Evolutionary conservation across 2,888 invertebrate genomes (phyloP), one percentile per base, ranked within the genome.

Genomic region (Eupithecia centaureata): DNA sequence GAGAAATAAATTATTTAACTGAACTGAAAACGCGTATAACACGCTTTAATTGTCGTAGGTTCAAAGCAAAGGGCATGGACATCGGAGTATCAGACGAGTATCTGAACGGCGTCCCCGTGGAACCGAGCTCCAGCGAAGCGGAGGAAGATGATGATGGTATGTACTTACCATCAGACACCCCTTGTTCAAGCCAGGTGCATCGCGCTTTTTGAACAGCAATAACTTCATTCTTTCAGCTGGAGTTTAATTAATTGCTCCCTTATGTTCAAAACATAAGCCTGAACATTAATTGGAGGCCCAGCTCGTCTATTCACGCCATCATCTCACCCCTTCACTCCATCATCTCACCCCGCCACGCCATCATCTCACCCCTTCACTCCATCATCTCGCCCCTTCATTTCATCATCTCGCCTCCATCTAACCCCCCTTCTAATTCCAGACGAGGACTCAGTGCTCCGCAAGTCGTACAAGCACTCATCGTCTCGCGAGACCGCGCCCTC

Each of bases 31-130:
- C 32, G 8, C 32, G 8, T 8, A 5, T 35, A 35, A 35, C 35
- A 15, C 8, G n/a, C 47, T 10, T 47, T 51, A 60, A 33, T 75
- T 72, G 57, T 80, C 75, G 0, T 79, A 96, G 96, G 87, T 96
- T 97, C 87, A 96, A 97, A 85, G 95, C 96, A 58, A 96, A 96
- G 90, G 96, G 96, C 15, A 96, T 96, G 96, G 96, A 96, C 76
- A 94, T 96, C 61, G 97, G 97, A 0, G 95, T 96, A 0, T 95
- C 95, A 0, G 96, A 96, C 79, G 96, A 96, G 71, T 95, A 95
- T 61, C 89, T 97, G 47, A 96, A 96, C 82, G 96, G 96, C 0
- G 95, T 96, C 52, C 95, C 95, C 1, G 94, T 95, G 72, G 97
- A 96, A 80, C 94, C 95, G 72, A 95, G 95, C 79, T 95, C 95